These are phyloP conservation scores for Eurypyga helias DNA, from an alignment of 2,113 vertebrate species.

Conservation along the genomic window DNA sequence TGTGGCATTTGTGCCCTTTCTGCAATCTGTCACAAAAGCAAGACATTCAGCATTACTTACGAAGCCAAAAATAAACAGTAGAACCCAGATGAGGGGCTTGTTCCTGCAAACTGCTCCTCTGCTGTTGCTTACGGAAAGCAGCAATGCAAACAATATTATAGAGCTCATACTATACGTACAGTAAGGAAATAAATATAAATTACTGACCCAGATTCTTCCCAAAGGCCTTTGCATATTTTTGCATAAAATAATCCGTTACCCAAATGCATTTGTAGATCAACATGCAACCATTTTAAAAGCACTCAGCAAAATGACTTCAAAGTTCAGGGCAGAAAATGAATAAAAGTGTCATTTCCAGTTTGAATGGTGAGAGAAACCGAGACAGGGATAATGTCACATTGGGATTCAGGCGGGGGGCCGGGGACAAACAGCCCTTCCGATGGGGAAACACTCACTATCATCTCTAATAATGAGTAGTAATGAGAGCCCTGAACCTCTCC, in stretches of 20 bases:
- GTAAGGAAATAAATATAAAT: neutral
- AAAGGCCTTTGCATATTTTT: neutral
- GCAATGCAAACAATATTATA: neutral
- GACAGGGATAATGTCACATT: accelerated
- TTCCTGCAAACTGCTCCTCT: neutral
- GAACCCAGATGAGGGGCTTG: neutral
- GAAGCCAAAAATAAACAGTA: neutral
- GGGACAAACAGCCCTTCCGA: accelerated
- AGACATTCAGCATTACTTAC: neutral
- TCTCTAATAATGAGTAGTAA: accelerated
- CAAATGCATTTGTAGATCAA: neutral
- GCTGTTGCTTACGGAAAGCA: neutral
- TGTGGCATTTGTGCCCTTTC: neutral
- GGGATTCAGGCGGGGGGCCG: neutral
- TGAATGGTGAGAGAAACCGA: neutral
- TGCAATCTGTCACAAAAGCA: neutral
- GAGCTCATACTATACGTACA: neutral
- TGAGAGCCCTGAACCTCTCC: neutral
- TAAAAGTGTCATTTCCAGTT: neutral
- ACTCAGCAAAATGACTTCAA: neutral
- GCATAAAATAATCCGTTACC: neutral
- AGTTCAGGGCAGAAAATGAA: neutral
- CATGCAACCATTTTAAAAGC: neutral
- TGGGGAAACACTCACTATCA: neutral
- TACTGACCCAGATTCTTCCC: neutral